Evolutionary conservation across 1,140 invertebrate genomes (phyloP), one percentile per base, ranked within the genome.

Genomic region (Eciton burchellii): DNA sequence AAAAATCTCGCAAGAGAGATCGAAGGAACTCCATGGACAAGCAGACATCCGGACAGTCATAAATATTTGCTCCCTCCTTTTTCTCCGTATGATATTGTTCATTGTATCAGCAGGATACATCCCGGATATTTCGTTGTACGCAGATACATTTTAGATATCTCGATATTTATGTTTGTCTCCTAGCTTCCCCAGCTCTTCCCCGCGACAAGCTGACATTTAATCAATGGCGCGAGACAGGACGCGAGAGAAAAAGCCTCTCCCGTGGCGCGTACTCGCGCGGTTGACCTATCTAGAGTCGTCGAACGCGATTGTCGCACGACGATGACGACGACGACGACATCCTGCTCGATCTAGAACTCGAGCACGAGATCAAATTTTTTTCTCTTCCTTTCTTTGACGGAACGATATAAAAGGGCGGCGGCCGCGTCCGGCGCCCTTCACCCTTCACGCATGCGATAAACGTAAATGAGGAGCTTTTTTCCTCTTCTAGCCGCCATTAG

Each of bases 91-190:
- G 43, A 29, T 71, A 71, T 59, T 71, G 71, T 59, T 68, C 49
- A 19, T 81, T 81, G 6, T 35, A 81, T 81, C 76, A 29, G 49
- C 6, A 9, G 6, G 41, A 71, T n/a, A n/a, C 54, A 43, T 29
- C 52, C 19, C 54, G 66, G 41, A 71, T 81, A 47, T 59, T 81
- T 59, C 35, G 65, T 2, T 49, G 76, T n/a, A n/a, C 12, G 41
- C 63, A 59, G 76, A 68, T 71, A 81, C 52, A 71, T 81, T 71
- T 70, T 49, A 57, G 76, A 81, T 81, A 81, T 19, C 65, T 71
- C 65, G 65, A 81, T 81, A 71, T 70, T 81, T 81, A 81, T 81
- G 65, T 24, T n/a, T n/a, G n/a, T n/a, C n/a, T n/a, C n/a, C n/a
- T n/a, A n/a, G n/a, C n/a, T n/a, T n/a, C n/a, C n/a, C n/a, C 52